phyloP scores from a whole-genome alignment of 2,113 vertebrate genomes.

The Mirza zaza region DNA sequence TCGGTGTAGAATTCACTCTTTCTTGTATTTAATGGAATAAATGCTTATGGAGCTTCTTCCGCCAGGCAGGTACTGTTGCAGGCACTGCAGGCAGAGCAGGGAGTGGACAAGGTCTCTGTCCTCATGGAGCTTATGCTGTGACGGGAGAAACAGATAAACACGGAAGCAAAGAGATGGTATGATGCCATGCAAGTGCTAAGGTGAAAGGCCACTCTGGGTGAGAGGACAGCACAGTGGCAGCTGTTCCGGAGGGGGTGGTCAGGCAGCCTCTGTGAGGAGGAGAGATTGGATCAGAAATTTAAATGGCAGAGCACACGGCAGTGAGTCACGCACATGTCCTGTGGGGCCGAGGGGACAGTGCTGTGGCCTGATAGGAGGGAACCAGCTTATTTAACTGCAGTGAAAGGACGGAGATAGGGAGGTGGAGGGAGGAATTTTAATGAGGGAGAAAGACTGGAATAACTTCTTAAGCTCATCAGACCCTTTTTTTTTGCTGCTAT shows the following conservation, averaged over 20 bases:
- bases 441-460: not conserved
- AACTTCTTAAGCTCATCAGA: not conserved
- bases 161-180: not conserved
- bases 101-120: not conserved
- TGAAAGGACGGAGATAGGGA: not conserved
- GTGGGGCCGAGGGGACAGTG: rapidly evolving
- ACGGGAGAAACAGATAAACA: not conserved
- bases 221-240: not conserved
- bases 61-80: not conserved
- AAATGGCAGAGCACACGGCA: not conserved
- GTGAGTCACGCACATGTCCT: not conserved
- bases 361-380: not conserved
- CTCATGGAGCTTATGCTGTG: not conserved
- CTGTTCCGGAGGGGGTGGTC: not conserved
- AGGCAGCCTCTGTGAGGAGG: not conserved
- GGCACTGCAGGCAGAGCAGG: not conserved
- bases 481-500: not conserved
- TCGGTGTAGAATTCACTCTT: not conserved
- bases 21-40: not conserved
- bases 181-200: rapidly evolving
- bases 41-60: not conserved
- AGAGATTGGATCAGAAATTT: not conserved
- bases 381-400: not conserved
- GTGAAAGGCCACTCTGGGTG: not conserved
- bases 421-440: not conserved